Conservation (phyloP, 2,888 invertebrate genomes). For the Oxytorus armatus region DNA sequence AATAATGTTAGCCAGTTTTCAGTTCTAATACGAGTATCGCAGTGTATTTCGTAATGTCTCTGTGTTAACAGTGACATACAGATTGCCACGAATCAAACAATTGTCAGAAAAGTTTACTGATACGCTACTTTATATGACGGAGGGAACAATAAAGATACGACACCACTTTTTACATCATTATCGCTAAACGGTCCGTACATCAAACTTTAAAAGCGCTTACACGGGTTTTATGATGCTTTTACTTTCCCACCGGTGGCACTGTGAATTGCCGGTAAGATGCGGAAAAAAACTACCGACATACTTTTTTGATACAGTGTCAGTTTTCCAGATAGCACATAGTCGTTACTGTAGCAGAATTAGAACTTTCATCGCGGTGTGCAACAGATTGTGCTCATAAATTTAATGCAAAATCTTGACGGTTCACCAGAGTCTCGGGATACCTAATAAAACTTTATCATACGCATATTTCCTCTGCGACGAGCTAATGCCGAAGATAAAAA, state of each 20-base stretch:
- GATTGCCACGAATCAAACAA: not conserved
- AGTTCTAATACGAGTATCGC: no score
- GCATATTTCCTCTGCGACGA: no score
- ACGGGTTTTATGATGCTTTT: not conserved
- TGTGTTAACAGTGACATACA: not conserved
- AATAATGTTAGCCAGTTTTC: not conserved
- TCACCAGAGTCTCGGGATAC: conserved; percentile 21
- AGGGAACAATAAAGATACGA: not conserved
- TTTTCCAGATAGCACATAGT: conserved; percentile 13
- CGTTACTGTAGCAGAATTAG: conserved; percentile 7
- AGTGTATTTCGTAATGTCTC: no score
- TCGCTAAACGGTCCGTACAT: conserved; percentile 29
- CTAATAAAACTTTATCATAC: conserved; percentile 2
- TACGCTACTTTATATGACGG: not conserved
- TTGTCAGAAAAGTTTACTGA: not conserved
- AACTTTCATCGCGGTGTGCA: conserved; percentile 52
- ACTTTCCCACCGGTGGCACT: not conserved
- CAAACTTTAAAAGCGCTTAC: conserved; percentile 28
- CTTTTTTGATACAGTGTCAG: conserved; percentile 66
- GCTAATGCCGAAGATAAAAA: no score
- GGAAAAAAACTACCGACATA: conserved; percentile 30
- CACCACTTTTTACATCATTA: conserved; percentile 7
- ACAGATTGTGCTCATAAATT: conserved; percentile 70
- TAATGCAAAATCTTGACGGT: conserved; percentile 9
- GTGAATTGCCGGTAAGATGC: no score